Evolutionary conservation across 2,797 vertebrate genomes (phyloP), one percentile per base, ranked within the genome.

Genomic region (Phrynocephalus vlangalii): DNA sequence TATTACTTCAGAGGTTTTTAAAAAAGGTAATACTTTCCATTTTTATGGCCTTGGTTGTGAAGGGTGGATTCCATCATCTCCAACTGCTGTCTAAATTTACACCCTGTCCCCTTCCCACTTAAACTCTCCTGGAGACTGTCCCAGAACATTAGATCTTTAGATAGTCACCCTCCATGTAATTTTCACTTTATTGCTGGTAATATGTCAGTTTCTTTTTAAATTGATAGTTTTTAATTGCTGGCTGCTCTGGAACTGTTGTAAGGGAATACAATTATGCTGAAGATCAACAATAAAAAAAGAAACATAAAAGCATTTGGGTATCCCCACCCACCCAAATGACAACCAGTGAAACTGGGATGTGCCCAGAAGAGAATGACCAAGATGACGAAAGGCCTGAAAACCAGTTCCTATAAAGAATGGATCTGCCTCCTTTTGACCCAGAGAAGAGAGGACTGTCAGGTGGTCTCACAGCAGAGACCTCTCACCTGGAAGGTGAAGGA

Each of bases 1-100:
- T 95, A 95, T 94, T 95, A 93, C 95, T 95, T 94, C 88, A 91
- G 86, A 96, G 95, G 93, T 87, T 93, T 86, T 52, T 52, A 50
- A 86, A 86, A 86, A 30, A 68, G 44, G 33, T 75, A 81, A 84
- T 52, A 67, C 56, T 85, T 84, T n/a, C 87, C 79, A 79, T 38
- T 30, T 90, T 24, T 9, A 78, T 8, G 90, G 73, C 79, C 28
- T 20, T 30, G 24, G 68, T 26, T 71, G 3, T n/a, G 30, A 66
- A 84, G 22, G 26, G 24, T 44, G 38, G n/a, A 5, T 71, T 56
- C 16, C 38, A 48, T 79, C 18, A 0, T 79, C 33, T 66, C 75
- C 71, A 6, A 30, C 33, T 73, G 30, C 38, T 50, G 7, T 67
- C 48, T 22, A 50, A 85, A 67, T 22, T 67, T 44, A 66, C 56